Conservation (phyloP, 2,797 vertebrate species). For the Tapirus indicus region DNA sequence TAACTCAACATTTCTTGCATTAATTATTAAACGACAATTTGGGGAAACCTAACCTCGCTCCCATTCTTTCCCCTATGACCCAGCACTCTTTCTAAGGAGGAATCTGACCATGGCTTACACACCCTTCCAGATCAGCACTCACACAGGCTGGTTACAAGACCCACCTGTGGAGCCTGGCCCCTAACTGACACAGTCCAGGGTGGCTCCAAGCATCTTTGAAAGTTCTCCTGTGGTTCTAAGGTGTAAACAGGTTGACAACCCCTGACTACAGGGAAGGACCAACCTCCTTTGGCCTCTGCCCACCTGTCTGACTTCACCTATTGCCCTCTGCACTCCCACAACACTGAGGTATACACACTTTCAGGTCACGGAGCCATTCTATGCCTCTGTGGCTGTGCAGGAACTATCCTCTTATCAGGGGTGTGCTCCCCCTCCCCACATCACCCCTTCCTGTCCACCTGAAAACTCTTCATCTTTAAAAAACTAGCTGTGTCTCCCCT, state of each 20-base stretch:
- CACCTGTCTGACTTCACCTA: not conserved
- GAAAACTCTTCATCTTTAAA: not conserved
- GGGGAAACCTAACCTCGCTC: not conserved
- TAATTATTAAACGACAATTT: not conserved
- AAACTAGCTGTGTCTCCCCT: not conserved
- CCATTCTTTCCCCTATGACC: not conserved
- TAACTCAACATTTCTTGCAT: not conserved
- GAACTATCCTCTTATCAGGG: not conserved
- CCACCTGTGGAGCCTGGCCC: no score
- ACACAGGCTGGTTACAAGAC: not conserved
- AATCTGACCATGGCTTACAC: not conserved
- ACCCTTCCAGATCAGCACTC: not conserved
- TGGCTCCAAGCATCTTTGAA: not conserved
- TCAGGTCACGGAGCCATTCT: no score
- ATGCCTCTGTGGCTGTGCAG: not conserved
- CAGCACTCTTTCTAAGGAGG: not conserved
- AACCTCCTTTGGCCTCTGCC: not conserved
- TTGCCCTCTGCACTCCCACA: no score
- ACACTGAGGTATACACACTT: no score
- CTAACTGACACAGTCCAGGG: not conserved
- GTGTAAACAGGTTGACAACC: not conserved
- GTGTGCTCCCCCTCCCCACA: no score
- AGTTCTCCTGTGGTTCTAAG: not conserved
- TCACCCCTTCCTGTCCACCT: not conserved
- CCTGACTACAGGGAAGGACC: not conserved